phyloP scores from a whole-genome alignment of 2,797 vertebrate genomes.

The Argya squamiceps region DNA sequence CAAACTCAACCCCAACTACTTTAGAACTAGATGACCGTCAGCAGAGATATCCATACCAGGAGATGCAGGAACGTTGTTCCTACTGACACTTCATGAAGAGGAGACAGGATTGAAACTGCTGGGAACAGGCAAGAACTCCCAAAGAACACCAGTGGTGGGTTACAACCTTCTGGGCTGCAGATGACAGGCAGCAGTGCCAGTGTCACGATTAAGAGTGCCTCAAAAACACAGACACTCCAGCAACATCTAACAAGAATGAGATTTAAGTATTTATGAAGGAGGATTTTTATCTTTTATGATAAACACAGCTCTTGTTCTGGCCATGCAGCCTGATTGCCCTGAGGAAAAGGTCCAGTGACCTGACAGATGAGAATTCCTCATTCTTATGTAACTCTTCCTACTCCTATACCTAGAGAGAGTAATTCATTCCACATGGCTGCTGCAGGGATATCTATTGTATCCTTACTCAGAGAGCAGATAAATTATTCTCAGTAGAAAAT shows the following conservation, averaged over 20 bases:
- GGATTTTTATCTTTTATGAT: neutral
- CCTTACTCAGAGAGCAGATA: neutral
- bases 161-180: neutral
- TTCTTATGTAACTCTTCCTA: neutral
- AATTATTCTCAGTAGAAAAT: neutral
- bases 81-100: neutral
- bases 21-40: neutral
- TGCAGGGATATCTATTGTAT: neutral
- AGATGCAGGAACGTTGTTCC: neutral
- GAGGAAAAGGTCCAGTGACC: neutral
- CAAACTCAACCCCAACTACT: neutral
- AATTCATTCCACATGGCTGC: neutral
- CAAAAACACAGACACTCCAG: neutral
- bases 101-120: neutral
- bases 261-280: neutral
- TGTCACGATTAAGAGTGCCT: neutral
- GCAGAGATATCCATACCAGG: neutral
- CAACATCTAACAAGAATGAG: neutral
- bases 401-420: neutral
- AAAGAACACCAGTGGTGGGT: neutral
- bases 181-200: neutral
- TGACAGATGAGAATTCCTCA: neutral
- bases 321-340: neutral
- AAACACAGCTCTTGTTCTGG: neutral
- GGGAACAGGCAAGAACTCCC: neutral